phyloP scores from a whole-genome alignment of 37 sponge, comb jelly and placozoan species.

The Oopsacas minuta region DNA sequence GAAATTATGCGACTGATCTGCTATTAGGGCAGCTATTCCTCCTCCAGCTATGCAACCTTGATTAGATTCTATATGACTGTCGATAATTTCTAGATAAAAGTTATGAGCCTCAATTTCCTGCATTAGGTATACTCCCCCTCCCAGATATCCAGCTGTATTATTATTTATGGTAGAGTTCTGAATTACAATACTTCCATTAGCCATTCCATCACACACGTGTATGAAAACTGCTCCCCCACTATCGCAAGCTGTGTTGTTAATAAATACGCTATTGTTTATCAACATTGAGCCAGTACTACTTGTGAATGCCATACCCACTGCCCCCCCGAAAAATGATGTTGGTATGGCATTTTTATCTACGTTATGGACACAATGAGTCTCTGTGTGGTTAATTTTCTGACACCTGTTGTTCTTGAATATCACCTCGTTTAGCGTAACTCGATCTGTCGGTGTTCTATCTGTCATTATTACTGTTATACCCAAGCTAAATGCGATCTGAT shows the following conservation, averaged over 20 bases:
- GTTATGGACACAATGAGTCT: not conserved
- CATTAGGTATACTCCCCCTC: not conserved
- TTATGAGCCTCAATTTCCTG: not conserved
- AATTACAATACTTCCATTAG: not conserved
- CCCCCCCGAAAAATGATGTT: not conserved
- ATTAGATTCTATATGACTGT: not conserved
- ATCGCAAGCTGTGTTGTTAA: not conserved
- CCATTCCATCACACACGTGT: constrained; percentile 2
- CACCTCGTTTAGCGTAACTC: not conserved
- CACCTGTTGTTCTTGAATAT: not conserved
- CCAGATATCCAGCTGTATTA: constrained; percentile 4
- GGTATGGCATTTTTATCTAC: not conserved
- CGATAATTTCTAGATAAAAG: not conserved
- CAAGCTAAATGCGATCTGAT: not conserved
- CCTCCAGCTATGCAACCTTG: constrained; percentile 9
- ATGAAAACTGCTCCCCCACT: not conserved
- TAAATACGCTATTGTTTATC: not conserved
- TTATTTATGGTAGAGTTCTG: not conserved
- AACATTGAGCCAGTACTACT: not conserved
- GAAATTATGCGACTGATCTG: not conserved
- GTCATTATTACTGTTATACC: not conserved
- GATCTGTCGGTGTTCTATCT: not conserved
- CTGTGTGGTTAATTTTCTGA: not conserved
- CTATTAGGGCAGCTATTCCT: not conserved
- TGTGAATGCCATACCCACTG: not conserved